Percentiles rank a stretch among this genome's conserved stretches.
These are phyloP conservation scores for Illadopsis cleaveri DNA, from an alignment of 2,113 vertebrate species.

Conservation along the genomic window DNA sequence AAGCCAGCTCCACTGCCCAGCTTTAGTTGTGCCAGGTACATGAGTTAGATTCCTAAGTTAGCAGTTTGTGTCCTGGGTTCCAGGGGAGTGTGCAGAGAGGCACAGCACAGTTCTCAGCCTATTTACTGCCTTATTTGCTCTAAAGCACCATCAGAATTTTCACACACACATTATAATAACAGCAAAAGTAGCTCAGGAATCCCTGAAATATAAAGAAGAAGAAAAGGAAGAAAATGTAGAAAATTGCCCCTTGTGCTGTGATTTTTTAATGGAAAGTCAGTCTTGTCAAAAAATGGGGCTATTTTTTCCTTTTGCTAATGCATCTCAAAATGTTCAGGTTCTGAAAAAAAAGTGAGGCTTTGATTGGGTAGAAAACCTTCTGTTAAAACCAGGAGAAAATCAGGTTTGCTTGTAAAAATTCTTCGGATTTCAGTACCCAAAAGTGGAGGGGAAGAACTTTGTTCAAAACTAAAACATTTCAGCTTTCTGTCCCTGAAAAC, in stretches of 20 bases:
- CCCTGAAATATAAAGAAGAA: not conserved
- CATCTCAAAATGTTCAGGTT: not conserved
- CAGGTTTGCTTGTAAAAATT: constrained; percentile 54
- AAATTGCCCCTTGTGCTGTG: not conserved
- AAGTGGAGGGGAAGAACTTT: not conserved
- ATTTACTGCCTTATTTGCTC: not conserved
- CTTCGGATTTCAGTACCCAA: constrained; percentile 34
- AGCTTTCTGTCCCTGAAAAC: constrained; percentile 41
- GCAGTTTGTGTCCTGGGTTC: not conserved
- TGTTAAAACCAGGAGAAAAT: not conserved
- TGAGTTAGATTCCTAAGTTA: not conserved
- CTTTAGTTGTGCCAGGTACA: not conserved
- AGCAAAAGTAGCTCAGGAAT: not conserved
- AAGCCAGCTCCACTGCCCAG: not conserved
- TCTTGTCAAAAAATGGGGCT: not conserved
- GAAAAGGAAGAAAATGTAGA: not conserved
- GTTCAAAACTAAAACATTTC: constrained; percentile 44
- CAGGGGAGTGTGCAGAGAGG: not conserved
- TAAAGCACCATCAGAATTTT: not conserved
- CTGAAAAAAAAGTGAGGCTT: not conserved
- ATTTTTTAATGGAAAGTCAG: not conserved
- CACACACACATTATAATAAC: not conserved
- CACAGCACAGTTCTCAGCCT: not conserved
- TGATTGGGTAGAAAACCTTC: not conserved
- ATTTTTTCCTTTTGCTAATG: not conserved